phyloP scores from a whole-genome alignment of 2,888 invertebrate genomes.

The Scotopteryx bipunctaria region DNA sequence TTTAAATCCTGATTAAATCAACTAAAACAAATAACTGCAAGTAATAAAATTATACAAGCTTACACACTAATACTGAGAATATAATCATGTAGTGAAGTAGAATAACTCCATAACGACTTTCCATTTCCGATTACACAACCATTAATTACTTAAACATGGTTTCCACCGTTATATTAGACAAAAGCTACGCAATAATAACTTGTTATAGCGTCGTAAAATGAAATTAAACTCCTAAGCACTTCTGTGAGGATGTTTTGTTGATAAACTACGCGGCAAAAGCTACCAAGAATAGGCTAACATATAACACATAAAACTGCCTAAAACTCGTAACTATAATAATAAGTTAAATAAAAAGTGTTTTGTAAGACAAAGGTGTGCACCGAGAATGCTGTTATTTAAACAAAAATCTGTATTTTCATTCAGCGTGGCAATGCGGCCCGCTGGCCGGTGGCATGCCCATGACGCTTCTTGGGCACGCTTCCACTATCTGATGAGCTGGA shows the following conservation, averaged over 20 bases:
- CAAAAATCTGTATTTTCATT: no score
- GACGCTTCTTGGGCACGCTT: no score
- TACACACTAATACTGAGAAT: background rate
- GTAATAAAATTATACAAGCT: no score
- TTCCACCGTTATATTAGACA: slow-evolving; percentile 32
- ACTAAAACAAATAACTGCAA: no score
- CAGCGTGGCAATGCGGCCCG: no score
- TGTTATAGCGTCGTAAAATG: slow-evolving; percentile 34
- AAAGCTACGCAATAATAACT: slow-evolving; percentile 29
- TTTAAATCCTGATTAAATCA: no score
- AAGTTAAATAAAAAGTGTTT: no score
- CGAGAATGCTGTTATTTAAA: no score
- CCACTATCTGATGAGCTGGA: no score
- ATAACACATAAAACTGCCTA: background rate
- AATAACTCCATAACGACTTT: slow-evolving; percentile 3
- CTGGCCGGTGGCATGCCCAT: no score
- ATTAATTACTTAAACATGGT: slow-evolving; percentile 17
- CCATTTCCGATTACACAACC: slow-evolving; percentile 12
- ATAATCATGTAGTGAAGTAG: background rate
- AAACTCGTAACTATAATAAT: background rate
- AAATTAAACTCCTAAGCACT: slow-evolving; percentile 32
- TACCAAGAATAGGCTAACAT: slow-evolving; percentile 17
- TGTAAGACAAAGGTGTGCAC: no score
- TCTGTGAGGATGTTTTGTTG: slow-evolving; percentile 19
- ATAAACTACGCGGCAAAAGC: slow-evolving; percentile 25